These are phyloP conservation scores for Tonatia bakeri DNA, from an alignment of 2,113 vertebrate species.

Conservation along the genomic window DNA sequence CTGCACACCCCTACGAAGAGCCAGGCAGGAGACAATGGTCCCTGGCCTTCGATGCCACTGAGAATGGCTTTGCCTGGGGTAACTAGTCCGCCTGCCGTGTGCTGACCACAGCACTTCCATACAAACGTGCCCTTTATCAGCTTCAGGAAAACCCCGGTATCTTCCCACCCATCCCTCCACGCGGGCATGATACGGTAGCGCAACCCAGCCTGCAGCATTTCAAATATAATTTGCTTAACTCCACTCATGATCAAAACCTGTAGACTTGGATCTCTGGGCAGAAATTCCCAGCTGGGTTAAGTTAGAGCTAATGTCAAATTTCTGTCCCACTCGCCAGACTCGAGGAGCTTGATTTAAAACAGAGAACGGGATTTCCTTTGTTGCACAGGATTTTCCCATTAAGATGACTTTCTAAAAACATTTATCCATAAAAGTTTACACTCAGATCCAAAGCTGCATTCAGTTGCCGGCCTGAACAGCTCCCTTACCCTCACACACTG, in stretches of 20 bases:
- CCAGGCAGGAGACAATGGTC: background rate
- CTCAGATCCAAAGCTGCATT: conserved; percentile 14
- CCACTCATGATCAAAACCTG: conserved; percentile 12
- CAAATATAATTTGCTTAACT: background rate
- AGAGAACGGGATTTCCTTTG: conserved; percentile 33
- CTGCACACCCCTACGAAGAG: background rate
- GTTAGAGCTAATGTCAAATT: conserved; percentile 29
- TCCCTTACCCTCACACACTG: background rate
- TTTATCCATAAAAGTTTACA: background rate
- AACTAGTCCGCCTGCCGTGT: background rate
- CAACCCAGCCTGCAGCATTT: background rate
- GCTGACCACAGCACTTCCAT: background rate
- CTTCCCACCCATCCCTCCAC: background rate
- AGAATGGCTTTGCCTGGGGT: background rate
- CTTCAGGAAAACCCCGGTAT: background rate
- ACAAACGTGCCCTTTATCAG: background rate
- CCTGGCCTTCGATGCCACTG: background rate
- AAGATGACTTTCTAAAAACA: background rate
- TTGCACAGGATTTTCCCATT: conserved; percentile 22
- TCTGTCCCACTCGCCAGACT: background rate
- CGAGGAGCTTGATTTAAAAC: conserved; percentile 10
- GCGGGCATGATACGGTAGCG: background rate
- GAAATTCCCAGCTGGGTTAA: conserved; percentile 38
- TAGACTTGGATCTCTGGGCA: background rate
- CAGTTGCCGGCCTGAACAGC: background rate